Conservation (phyloP, 2,797 vertebrate species). For the Acropternis orthonyx region DNA sequence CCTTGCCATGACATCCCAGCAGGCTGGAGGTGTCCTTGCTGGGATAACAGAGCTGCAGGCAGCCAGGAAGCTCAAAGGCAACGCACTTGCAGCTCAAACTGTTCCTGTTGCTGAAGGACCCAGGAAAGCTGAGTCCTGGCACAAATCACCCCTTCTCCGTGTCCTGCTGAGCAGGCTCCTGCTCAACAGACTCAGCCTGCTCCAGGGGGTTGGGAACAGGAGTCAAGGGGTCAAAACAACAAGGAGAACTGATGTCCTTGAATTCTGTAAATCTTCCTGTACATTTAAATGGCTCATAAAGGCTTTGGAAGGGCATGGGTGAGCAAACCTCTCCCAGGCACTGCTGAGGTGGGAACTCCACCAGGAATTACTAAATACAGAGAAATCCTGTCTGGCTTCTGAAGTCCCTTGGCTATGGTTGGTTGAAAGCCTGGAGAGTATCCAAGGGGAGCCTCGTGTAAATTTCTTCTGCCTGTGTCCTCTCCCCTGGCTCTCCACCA, state of each 20-base stretch:
- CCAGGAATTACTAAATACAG: background rate
- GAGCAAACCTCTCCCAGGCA: background rate
- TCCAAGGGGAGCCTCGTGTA: background rate
- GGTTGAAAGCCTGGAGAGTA: background rate
- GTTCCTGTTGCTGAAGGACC: background rate
- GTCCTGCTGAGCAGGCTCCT: background rate
- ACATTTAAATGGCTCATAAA: background rate
- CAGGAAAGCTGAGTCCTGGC: background rate
- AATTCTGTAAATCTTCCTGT: background rate
- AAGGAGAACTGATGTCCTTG: background rate
- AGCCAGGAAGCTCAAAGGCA: background rate
- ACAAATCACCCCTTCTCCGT: background rate
- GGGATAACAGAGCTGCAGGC: background rate
- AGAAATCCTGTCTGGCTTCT: background rate
- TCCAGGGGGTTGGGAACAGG: background rate
- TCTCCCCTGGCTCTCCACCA: background rate
- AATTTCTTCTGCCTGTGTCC: background rate
- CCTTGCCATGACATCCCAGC: background rate
- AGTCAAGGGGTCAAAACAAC: background rate
- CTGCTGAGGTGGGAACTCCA: background rate
- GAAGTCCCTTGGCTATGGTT: background rate
- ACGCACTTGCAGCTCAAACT: background rate
- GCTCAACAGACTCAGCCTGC: background rate
- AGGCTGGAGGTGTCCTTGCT: background rate
- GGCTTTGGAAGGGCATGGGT: background rate